Evolutionary conservation across 2,113 vertebrate species (phyloP), one percentile per base, ranked within the genome.

Genomic region (Ammodramus savannarum): DNA sequence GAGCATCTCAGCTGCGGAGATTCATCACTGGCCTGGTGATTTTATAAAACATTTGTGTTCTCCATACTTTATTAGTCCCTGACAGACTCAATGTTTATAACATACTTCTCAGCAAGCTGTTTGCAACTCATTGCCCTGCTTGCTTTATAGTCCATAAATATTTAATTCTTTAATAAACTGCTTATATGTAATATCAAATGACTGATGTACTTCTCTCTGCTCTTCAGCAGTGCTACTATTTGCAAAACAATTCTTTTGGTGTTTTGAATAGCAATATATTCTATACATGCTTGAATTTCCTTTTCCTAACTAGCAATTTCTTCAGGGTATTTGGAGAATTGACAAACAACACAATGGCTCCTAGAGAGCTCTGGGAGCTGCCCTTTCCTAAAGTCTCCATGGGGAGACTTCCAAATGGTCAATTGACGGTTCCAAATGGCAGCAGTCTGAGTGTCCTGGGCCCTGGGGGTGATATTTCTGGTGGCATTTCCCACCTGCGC

Each of bases 81-180:
- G 97, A 96, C 97, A 97, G 96, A 89, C 94, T 97, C 97, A 94
- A 96, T 97, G 97, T 97, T 98, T 97, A 97, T 97, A 98, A 97
- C 95, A 89, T 96, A 96, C 95, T 98, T 98, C 97, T 97, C 97
- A 97, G 97, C 97, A 97, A 97, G 97, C 96, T 97, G 97, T 97
- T 98, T 97, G 97, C 92, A 1, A 96, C 96, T 97, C 97, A 97
- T 98, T 55, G 92, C 97, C 97, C 91, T 96, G 96, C 97, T 97
- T 97, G 97, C 97, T 98, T 98, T 97, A 97, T 98, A 96, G 96
- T 96, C 97, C 97, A 98, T 98, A 98, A 98, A 98, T 98, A 98
- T 98, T 98, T 98, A 98, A 98, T 98, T 98, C 97, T 98, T 98
- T 98, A 97, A 98, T 98, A 98, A 98, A 97, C 98, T 97, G 95